A percentile compares a stretch with the other conserved stretches of the same genome.
Evolutionary conservation across 2,888 invertebrate genomes (phyloP).

Genomic region (Drosophila fulvimacula): DNA sequence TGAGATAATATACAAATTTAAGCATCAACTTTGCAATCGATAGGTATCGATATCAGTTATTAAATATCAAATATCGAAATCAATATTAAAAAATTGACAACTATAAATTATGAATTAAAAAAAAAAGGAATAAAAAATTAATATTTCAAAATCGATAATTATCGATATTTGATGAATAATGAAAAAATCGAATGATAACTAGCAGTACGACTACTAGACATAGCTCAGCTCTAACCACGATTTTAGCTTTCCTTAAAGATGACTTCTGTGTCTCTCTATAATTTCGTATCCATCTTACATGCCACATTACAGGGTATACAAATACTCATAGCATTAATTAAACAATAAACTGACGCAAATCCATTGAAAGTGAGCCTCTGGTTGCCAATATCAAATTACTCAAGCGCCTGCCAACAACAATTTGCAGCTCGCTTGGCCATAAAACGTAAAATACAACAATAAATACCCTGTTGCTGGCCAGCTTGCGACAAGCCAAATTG

Average conservation of each 20-base stretch:
- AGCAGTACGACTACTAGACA: background rate
- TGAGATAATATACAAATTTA: too few relatives aligned
- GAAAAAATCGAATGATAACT: too few relatives aligned
- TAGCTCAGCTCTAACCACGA: background rate
- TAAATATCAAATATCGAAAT: background rate
- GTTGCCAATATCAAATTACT: slow-evolving; percentile 79
- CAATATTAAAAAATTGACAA: too few relatives aligned
- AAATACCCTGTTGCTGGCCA: slow-evolving; percentile 23
- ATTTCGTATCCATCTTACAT: background rate
- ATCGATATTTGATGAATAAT: too few relatives aligned
- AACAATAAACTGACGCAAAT: slow-evolving; percentile 58
- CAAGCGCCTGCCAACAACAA: slow-evolving; percentile 58
- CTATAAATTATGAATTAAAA: too few relatives aligned
- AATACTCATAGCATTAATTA: background rate
- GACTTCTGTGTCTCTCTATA: background rate
- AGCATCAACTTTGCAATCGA: background rate
- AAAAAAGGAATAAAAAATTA: too few relatives aligned
- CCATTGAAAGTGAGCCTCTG: slow-evolving; percentile 69
- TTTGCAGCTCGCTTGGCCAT: slow-evolving; percentile 66
- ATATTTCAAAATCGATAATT: too few relatives aligned
- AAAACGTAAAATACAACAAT: slow-evolving; percentile 24
- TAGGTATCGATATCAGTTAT: background rate
- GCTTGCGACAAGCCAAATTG: slow-evolving; percentile 72
- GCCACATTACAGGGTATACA: slow-evolving; percentile 1
- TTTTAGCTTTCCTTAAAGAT: background rate